Conservation (phyloP, 2,113 vertebrate genomes). For the Sphyrna mokarran region DNA sequence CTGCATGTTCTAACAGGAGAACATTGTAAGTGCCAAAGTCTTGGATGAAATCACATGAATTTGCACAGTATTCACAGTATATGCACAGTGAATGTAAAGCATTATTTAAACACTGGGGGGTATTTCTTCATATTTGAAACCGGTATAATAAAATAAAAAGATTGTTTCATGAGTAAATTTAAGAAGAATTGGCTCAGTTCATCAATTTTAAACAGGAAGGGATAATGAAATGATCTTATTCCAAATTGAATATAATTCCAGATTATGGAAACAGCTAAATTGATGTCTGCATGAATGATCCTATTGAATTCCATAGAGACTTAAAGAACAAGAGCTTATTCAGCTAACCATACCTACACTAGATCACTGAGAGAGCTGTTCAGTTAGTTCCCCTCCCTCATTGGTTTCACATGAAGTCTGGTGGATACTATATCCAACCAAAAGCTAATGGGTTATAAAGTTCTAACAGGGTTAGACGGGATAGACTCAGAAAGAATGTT, state of each 20-base stretch:
- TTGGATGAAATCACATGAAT: neutral
- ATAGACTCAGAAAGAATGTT: too few species aligned
- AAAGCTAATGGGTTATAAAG: neutral
- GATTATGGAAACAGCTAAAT: neutral
- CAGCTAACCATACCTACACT: neutral
- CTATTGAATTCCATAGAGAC: neutral
- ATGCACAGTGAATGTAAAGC: neutral
- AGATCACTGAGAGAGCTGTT: neutral
- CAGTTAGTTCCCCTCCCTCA: neutral
- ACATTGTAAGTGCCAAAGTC: neutral
- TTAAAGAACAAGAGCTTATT: neutral
- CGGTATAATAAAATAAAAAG: neutral
- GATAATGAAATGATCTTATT: neutral
- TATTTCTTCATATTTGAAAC: neutral
- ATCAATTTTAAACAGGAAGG: neutral
- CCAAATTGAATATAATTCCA: neutral
- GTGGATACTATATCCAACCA: neutral
- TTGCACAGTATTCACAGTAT: neutral
- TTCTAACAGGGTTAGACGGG: too few species aligned
- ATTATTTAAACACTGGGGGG: neutral
- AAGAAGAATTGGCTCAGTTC: neutral
- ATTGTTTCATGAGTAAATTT: neutral
- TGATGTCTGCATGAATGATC: neutral
- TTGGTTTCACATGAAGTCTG: neutral
- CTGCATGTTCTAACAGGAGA: neutral